These are phyloP conservation scores for Eidolon dupreanum DNA, from an alignment of 2,797 vertebrate species.

Conservation along the genomic window DNA sequence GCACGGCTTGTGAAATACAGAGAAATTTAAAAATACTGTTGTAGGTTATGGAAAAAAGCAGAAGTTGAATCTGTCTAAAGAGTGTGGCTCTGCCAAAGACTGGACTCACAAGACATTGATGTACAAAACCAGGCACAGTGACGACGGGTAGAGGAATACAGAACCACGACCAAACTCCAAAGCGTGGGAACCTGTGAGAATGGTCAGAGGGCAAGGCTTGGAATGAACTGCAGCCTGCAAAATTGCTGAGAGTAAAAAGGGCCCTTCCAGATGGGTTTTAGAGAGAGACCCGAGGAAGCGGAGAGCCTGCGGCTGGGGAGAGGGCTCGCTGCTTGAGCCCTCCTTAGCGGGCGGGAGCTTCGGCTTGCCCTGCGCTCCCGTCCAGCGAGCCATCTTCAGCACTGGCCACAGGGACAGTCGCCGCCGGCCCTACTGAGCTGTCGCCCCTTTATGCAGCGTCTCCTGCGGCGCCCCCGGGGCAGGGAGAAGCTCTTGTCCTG, in stretches of 20 bases:
- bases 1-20: background rate
- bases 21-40: background rate
- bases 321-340: too few species aligned
- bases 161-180: background rate
- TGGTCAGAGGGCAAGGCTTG: background rate
- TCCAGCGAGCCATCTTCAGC: fast-evolving
- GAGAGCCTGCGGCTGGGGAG: background rate
- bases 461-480: background rate
- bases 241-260: background rate
- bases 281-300: fast-evolving
- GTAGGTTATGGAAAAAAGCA: background rate
- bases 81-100: too few species aligned
- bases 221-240: background rate
- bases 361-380: background rate
- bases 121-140: too few species aligned
- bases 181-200: background rate
- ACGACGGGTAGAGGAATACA: fast-evolving
- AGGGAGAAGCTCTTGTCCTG: too few species aligned
- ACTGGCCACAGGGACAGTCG: fast-evolving
- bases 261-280: background rate
- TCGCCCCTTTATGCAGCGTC: fast-evolving
- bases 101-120: background rate
- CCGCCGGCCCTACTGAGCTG: fast-evolving
- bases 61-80: background rate
- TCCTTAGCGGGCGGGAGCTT: fast-evolving